Percentiles rank a stretch among this genome's conserved stretches.
phyloP scores from a whole-genome alignment of 1,140 invertebrate species.

The Anoplophora glabripennis region DNA sequence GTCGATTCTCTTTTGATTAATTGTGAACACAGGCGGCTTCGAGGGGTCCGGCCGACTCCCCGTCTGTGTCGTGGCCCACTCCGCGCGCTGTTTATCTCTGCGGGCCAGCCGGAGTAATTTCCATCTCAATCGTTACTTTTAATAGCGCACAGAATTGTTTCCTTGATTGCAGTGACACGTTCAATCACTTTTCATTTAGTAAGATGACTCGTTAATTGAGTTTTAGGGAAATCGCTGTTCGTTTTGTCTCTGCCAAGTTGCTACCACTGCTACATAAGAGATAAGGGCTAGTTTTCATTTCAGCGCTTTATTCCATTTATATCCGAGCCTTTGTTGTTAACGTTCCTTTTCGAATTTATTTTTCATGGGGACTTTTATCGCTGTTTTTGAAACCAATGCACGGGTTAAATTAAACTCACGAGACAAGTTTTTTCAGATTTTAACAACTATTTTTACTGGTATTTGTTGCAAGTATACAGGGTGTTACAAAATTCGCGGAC shows the following conservation, averaged over 20 bases:
- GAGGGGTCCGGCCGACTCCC: conserved; percentile 18
- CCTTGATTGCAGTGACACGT: conserved; percentile 48
- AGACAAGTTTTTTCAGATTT: no score
- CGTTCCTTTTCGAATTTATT: neutral
- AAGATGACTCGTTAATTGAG: conserved; percentile 48
- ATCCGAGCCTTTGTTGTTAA: conserved; percentile 10
- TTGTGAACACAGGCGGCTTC: conserved; percentile 41
- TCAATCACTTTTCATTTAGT: conserved; percentile 49
- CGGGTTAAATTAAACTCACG: no score
- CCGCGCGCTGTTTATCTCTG: conserved; percentile 42
- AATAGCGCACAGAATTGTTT: conserved; percentile 47
- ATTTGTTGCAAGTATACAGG: no score
- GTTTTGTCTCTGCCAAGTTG: conserved; percentile 35
- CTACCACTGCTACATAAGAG: conserved; percentile 33
- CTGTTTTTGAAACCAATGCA: no score
- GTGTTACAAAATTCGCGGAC: no score
- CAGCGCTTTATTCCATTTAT: neutral
- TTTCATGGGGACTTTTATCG: neutral
- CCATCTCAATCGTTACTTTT: conserved; percentile 50
- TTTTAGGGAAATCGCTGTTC: conserved; percentile 44
- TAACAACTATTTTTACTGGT: no score
- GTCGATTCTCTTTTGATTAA: conserved; percentile 49
- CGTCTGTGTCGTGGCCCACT: conserved; percentile 23
- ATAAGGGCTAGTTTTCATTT: conserved; percentile 22
- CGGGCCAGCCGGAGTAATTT: conserved; percentile 46